Conservation (phyloP, 1,140 invertebrate species). For the Myzus persicae region DNA sequence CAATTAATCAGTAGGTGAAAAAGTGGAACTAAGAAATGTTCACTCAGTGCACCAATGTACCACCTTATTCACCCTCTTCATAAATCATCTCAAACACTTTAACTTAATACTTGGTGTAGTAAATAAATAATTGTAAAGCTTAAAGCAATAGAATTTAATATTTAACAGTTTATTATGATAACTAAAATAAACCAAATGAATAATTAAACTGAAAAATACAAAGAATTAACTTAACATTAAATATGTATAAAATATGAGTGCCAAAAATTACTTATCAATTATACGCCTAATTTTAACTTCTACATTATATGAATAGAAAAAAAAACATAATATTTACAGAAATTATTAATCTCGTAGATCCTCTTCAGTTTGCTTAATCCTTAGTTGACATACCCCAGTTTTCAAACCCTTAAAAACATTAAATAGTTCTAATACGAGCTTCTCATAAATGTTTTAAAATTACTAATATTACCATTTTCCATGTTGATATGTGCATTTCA, state of each 20-base stretch:
- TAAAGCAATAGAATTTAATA: neutral
- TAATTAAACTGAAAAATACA: neutral
- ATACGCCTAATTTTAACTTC: neutral
- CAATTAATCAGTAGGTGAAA: neutral
- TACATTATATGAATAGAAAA: neutral
- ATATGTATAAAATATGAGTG: neutral
- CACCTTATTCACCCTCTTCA: neutral
- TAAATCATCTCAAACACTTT: neutral
- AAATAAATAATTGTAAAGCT: neutral
- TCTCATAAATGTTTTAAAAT: slow-evolving; percentile 12
- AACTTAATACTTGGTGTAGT: neutral
- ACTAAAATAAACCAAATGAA: neutral
- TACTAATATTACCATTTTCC: slow-evolving; percentile 79
- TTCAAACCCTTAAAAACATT: slow-evolving; percentile 79
- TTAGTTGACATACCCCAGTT: slow-evolving; percentile 98
- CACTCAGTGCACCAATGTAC: neutral
- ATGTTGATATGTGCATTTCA: slow-evolving; percentile 98
- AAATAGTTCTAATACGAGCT: neutral
- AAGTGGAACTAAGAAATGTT: neutral
- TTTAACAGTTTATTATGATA: neutral
- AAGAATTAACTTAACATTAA: neutral
- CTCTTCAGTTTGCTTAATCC: slow-evolving; percentile 95
- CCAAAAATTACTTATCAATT: neutral
- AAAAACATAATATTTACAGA: neutral
- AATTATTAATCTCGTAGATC: slow-evolving; percentile 78